Conservation (phyloP, 2,113 vertebrate genomes). For the Cathartes aura region DNA sequence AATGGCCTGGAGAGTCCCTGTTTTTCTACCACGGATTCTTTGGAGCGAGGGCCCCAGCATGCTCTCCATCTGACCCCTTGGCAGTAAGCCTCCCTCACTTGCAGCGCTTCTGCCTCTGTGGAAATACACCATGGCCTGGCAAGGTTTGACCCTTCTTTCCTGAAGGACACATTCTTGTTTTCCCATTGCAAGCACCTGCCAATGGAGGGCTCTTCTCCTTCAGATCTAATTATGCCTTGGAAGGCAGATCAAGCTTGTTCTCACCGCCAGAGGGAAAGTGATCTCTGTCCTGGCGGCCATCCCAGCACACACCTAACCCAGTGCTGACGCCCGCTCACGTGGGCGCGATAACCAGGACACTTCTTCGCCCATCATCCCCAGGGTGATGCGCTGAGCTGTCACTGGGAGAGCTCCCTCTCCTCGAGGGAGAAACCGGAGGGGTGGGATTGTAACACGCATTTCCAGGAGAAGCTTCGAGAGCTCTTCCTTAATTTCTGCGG, state of each 20-base stretch:
- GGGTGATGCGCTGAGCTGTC: not conserved
- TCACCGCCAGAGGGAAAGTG: constrained; percentile 28
- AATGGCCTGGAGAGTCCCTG: constrained; percentile 15
- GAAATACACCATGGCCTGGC: not conserved
- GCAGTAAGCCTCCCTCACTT: not conserved
- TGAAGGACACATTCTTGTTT: not conserved
- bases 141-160: not conserved
- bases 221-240: not conserved
- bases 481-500: not conserved
- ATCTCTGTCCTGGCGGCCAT: not conserved
- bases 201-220: constrained; percentile 7
- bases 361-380: not conserved
- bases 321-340: accelerated
- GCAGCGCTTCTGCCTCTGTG: not conserved
- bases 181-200: not conserved
- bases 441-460: not conserved
- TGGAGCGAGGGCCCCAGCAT: not conserved
- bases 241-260: not conserved
- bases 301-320: not conserved
- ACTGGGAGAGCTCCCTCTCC: not conserved
- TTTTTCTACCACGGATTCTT: not conserved
- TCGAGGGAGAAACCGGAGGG: accelerated
- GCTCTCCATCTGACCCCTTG: not conserved
- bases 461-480: not conserved
- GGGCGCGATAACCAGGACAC: not conserved